These are phyloP conservation scores for Hirudinaria manillensis DNA, from an alignment of 2,888 invertebrate genomes.

Conservation along the genomic window DNA sequence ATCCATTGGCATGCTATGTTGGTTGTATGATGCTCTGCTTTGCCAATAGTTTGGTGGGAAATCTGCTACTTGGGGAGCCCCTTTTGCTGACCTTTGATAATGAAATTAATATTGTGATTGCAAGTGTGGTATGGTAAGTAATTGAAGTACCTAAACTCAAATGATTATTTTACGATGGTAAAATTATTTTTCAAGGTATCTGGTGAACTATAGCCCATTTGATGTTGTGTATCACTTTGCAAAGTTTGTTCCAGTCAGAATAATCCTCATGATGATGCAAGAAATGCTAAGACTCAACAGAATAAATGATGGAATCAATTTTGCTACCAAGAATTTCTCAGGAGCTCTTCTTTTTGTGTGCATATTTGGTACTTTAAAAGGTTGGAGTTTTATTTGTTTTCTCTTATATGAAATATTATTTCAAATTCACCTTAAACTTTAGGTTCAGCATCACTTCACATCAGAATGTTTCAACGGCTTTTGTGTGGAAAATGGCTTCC, in stretches of 20 bases:
- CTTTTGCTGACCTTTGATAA: slow-evolving; percentile 89
- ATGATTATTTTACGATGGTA: not conserved
- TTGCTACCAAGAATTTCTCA: slow-evolving; percentile 92
- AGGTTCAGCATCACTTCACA: slow-evolving; percentile 35
- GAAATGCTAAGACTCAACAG: slow-evolving; percentile 75
- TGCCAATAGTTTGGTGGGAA: slow-evolving; percentile 91
- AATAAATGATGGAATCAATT: slow-evolving; percentile 86
- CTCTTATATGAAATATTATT: too few relatives aligned
- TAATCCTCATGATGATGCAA: slow-evolving; percentile 52
- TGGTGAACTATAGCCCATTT: slow-evolving; percentile 95
- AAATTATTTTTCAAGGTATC: slow-evolving; percentile 66
- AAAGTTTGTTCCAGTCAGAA: slow-evolving; percentile 78
- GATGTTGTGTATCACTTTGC: slow-evolving; percentile 92
- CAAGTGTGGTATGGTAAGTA: slow-evolving; percentile 81
- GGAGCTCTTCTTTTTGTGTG: slow-evolving; percentile 92
- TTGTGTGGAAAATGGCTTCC: slow-evolving; percentile 40
- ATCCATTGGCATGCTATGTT: slow-evolving; percentile 94
- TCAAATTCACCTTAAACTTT: not conserved
- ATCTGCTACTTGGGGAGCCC: slow-evolving; percentile 90
- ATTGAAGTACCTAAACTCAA: not conserved
- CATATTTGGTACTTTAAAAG: slow-evolving; percentile 77
- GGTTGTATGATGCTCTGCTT: slow-evolving; percentile 96
- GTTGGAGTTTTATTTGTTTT: slow-evolving; percentile 42
- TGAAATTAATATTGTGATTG: slow-evolving; percentile 83
- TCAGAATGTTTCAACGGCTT: slow-evolving; percentile 33